Base-by-base conservation (phyloP, 2,888 invertebrate species). In the Dexiosoma caninum region DNA sequence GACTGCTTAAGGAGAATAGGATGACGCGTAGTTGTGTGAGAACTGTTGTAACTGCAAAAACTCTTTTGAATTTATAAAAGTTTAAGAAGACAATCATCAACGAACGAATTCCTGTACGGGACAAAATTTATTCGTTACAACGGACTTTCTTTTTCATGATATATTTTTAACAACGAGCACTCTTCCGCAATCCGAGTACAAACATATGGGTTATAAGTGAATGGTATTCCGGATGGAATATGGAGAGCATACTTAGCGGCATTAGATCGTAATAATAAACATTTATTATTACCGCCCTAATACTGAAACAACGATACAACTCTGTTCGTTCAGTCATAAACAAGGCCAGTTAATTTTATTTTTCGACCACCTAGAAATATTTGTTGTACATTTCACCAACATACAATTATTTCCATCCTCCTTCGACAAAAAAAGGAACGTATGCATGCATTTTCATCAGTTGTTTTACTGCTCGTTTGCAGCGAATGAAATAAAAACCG, bases 301-400 rank as follows among this genome's bases (percentile, higher is more conserved):
- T 67, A 27, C 1, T 37, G 1, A 16, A n/a, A 21, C 12, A 30
- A 12, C 8, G 14, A 60, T 53, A 30, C 21, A 49, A 44, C 62
- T 66, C 55, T 49, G 49, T 42, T 78, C 37, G 23, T 44, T 72
- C 70, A 69, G 55, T 60, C 46, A 69, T 69, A 60, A 72, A 77
- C 77, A 81, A 74, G 81, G 72, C 81, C 77, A 72, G 72, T 77
- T 74, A 74, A 70, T 76, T 69, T 32, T 62, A 55, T 74, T 74
- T 72, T 75, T 69, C 44, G 40, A 72, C 69, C 72, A 81, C 77
- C 81, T 81, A 69, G 77, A 74, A 81, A 72, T 62, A 62, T 77
- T 51, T 77, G 62, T 64, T 49, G 55, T 59, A n/a, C n/a, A 32
- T 2, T 66, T 40, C 62, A 49, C 46, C 62, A 64, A 64, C 40